Percentiles rank a stretch among this genome's conserved stretches.
phyloP scores from a whole-genome alignment of 2,888 invertebrate species.

The Temnothorax ravouxi region DNA sequence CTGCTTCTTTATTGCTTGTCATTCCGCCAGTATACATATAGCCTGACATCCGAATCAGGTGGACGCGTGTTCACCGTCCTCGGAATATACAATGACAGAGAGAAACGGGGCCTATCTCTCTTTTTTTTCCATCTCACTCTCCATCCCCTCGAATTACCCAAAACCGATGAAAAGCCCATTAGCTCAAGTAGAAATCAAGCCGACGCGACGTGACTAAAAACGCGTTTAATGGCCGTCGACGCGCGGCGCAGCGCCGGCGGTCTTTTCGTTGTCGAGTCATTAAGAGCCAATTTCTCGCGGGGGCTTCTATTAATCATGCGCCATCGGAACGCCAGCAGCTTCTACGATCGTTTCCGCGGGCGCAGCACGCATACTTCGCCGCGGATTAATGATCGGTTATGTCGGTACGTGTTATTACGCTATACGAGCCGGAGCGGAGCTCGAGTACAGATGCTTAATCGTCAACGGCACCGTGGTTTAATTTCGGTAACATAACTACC shows the following conservation, averaged over 20 bases:
- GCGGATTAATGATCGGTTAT: constrained; percentile 56
- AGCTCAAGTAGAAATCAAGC: constrained; percentile 69
- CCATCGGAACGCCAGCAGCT: constrained; percentile 44
- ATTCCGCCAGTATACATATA: neutral
- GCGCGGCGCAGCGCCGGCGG: constrained; percentile 47
- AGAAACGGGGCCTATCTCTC: neutral
- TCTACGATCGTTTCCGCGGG: constrained; percentile 58
- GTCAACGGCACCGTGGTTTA: constrained; percentile 39
- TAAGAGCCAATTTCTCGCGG: constrained; percentile 71
- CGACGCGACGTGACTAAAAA: constrained; percentile 68
- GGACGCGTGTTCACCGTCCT: constrained; percentile 12
- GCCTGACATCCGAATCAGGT: neutral
- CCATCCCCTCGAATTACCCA: constrained; percentile 56
- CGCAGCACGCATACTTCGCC: constrained; percentile 49
- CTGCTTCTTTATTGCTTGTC: neutral
- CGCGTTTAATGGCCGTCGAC: constrained; percentile 66
- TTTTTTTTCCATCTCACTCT: neutral
- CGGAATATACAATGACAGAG: constrained; percentile 22
- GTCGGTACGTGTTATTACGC: constrained; percentile 50
- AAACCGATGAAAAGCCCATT: constrained; percentile 76
- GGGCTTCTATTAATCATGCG: constrained; percentile 72
- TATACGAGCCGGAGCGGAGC: constrained; percentile 5
- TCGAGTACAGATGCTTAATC: constrained; percentile 46
- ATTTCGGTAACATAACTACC: constrained; percentile 45
- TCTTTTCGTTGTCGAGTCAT: constrained; percentile 74